phyloP scores from a whole-genome alignment of 2,113 vertebrate species.

The Stegastes partitus region DNA sequence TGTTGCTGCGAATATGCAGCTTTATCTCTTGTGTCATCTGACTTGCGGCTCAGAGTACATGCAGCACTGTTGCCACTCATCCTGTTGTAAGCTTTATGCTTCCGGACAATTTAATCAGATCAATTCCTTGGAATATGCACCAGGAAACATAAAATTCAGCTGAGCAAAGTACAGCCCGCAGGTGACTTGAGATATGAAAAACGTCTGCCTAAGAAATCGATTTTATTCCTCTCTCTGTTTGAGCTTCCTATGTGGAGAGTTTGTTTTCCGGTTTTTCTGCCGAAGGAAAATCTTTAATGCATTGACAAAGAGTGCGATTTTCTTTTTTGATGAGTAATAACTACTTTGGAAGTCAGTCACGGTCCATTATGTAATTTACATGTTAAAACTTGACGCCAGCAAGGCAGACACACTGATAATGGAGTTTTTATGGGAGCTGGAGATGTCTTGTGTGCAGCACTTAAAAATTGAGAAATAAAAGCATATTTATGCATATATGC shows the following conservation, averaged over 20 bases:
- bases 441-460: not conserved
- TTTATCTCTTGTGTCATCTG: too few species aligned
- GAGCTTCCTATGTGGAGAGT: too few species aligned
- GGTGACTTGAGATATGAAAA: not conserved
- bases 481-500: not conserved
- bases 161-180: not conserved
- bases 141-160: not conserved
- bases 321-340: too few species aligned
- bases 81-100: not conserved
- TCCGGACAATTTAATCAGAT: not conserved
- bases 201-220: not conserved
- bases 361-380: too few species aligned
- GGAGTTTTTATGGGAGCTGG: not conserved
- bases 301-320: too few species aligned
- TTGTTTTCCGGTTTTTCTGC: too few species aligned
- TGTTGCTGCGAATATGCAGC: too few species aligned
- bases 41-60: too few species aligned
- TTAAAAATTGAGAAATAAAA: not conserved
- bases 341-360: too few species aligned
- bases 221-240: too few species aligned
- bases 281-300: too few species aligned
- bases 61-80: too few species aligned
- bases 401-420: not conserved
- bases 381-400: not conserved
- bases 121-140: not conserved